These are phyloP conservation scores for Indicator maculatus DNA, from an alignment of 2,113 vertebrate genomes.

Conservation along the genomic window DNA sequence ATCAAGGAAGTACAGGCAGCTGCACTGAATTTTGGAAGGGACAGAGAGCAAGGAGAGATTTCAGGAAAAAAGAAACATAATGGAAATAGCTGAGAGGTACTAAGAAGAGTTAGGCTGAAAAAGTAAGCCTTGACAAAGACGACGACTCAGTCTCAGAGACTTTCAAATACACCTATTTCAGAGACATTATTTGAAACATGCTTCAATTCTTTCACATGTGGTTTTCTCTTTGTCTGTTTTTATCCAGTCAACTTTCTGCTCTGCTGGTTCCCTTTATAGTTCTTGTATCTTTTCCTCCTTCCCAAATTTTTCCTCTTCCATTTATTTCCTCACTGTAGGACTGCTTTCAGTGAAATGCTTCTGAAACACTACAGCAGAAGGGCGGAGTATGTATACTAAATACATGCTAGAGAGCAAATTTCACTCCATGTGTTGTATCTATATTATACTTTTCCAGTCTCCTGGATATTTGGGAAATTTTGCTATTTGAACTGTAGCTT, in stretches of 20 bases:
- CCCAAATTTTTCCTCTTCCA: neutral
- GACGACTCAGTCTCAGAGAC: neutral
- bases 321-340: neutral
- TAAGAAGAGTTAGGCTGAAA: neutral
- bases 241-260: neutral
- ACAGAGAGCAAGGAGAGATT: neutral
- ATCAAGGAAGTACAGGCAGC: neutral
- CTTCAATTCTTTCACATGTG: neutral
- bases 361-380: neutral
- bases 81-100: neutral
- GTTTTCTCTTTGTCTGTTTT: conserved; percentile 13
- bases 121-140: neutral
- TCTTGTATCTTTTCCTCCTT: neutral
- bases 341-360: neutral
- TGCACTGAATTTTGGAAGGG: neutral
- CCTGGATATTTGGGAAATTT: neutral
- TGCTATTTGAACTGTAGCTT: neutral
- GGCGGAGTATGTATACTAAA: neutral
- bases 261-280: neutral
- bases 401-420: neutral
- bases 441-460: neutral
- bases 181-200: neutral
- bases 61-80: neutral
- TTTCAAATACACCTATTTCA: neutral
- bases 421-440: neutral